Conservation (phyloP, 2,888 invertebrate genomes). For the Mimumesa dahlbomi region DNA sequence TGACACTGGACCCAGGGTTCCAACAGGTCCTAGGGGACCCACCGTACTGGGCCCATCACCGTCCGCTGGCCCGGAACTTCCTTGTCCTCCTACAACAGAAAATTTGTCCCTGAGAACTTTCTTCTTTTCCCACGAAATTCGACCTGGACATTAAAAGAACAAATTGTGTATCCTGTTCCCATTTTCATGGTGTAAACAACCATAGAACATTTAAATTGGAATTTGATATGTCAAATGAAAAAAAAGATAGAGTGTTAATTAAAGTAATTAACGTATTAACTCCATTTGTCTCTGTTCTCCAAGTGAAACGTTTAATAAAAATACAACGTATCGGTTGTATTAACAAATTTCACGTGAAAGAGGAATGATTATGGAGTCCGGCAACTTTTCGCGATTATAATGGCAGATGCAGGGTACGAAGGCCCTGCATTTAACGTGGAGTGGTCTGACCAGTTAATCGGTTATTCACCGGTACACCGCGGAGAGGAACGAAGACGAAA, state of each 20-base stretch:
- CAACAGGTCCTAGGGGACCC: slow-evolving; percentile 70
- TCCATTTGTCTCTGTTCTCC: too few relatives aligned
- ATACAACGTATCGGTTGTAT: background rate
- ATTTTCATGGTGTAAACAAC: too few relatives aligned
- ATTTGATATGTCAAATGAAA: too few relatives aligned
- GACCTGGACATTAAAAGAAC: background rate
- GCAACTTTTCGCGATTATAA: slow-evolving; percentile 47
- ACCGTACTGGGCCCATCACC: slow-evolving; percentile 73
- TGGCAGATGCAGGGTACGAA: slow-evolving; percentile 39
- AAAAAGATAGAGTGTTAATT: too few relatives aligned
- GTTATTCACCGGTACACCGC: slow-evolving; percentile 56
- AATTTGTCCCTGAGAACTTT: background rate
- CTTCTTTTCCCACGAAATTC: background rate
- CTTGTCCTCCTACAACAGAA: slow-evolving; percentile 56
- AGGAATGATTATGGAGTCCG: slow-evolving; percentile 1
- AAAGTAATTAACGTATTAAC: too few relatives aligned
- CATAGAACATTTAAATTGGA: too few relatives aligned
- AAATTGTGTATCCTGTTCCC: too few relatives aligned
- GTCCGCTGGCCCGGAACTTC: slow-evolving; percentile 65
- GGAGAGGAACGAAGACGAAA: slow-evolving; percentile 40
- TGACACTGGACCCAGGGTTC: slow-evolving; percentile 60
- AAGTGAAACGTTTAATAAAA: too few relatives aligned
- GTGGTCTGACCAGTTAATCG: slow-evolving; percentile 62
- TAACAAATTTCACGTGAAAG: slow-evolving; percentile 25
- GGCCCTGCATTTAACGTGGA: slow-evolving; percentile 47